Percentiles rank a stretch among this genome's conserved stretches.
phyloP scores from a whole-genome alignment of 64 coral and sea anemone species.

The Montipora cactus region DNA sequence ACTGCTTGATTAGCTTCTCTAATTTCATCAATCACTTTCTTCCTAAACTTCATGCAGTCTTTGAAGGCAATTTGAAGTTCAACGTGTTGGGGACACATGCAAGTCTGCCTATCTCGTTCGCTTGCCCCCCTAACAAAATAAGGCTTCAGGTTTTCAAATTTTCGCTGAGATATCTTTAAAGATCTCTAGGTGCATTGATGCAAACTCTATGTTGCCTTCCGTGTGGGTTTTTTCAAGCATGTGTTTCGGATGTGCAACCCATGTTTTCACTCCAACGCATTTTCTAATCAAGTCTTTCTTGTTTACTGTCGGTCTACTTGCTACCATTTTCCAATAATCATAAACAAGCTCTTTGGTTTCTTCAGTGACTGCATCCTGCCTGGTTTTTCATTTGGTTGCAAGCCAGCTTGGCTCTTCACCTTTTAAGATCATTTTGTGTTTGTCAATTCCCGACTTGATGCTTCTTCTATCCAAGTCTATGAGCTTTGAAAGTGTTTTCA shows the following conservation, averaged over 20 bases:
- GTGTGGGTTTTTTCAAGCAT: slow-evolving; percentile 68
- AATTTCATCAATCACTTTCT: background rate
- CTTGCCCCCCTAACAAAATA: background rate
- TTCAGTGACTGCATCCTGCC: slow-evolving; percentile 30
- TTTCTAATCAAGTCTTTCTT: slow-evolving; percentile 46
- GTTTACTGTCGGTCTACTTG: slow-evolving; percentile 42
- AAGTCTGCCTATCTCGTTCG: background rate
- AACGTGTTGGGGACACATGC: slow-evolving; percentile 10
- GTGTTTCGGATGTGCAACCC: slow-evolving; percentile 47
- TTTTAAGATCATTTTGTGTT: slow-evolving; percentile 7
- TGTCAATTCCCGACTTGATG: slow-evolving; percentile 20
- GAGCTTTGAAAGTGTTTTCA: slow-evolving; percentile 4
- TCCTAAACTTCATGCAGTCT: slow-evolving; percentile 3
- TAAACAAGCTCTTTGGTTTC: slow-evolving; percentile 14
- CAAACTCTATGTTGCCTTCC: background rate
- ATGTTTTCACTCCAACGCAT: slow-evolving; percentile 3
- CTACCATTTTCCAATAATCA: slow-evolving; percentile 30
- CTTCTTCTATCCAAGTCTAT: slow-evolving; percentile 44
- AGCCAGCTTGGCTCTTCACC: slow-evolving; percentile 53
- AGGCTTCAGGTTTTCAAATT: no score
- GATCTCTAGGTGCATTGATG: no score
- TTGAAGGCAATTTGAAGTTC: background rate
- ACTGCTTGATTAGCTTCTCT: background rate
- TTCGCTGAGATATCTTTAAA: no score
- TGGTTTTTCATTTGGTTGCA: slow-evolving; percentile 43